Base-by-base conservation (phyloP, 2,888 invertebrate genomes). In the Ectemnius continuus region DNA sequence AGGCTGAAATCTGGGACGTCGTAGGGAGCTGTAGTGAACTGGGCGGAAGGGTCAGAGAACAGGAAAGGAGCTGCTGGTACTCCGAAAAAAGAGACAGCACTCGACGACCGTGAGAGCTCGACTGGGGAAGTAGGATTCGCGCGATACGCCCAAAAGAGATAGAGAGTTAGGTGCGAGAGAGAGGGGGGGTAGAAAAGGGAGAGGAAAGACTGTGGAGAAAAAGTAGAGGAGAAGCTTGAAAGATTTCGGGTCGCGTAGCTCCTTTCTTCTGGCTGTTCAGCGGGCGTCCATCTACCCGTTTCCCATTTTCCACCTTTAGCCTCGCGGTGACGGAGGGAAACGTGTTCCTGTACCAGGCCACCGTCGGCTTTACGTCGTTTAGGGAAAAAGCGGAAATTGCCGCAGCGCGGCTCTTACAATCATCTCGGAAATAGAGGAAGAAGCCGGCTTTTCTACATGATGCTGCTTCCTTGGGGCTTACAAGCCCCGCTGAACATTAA, bases 231-330 rank as follows among this genome's bases (percentile, higher is more conserved):
- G 73, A 66, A 82, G 73, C 68, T 72, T 68, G 76, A 79, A 82
- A 82, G 76, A 80, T 82, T 82, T 82, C 78, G 67, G 76, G 72
- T 80, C 60, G 70, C 72, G 73, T 75, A 69, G 65, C n/a, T 58
- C 48, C 48, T 76, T 70, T 80, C 73, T 80, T 71, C 69, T 52
- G 46, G 64, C 61, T 60, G 61, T 61, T 71, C 57, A 46, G 69
- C 67, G 57, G 61, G 60, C 52, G 36, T 61, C 71, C 28, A 26
- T 69, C 62, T 16, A 16, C 28, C 13, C 57, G 3, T 61, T 45
- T 57, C 14, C 36, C 73, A 65, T 73, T 75, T 71, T 70, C 59
- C 70, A 70, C 67, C 76, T 71, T 71, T 47, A 60, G 46, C 67
- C 57, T 64, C 60, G 45, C 70, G 70, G 70, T 11, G 36, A 36